Conservation (phyloP, 2,113 vertebrate species). For the Leucosticte australis region DNA sequence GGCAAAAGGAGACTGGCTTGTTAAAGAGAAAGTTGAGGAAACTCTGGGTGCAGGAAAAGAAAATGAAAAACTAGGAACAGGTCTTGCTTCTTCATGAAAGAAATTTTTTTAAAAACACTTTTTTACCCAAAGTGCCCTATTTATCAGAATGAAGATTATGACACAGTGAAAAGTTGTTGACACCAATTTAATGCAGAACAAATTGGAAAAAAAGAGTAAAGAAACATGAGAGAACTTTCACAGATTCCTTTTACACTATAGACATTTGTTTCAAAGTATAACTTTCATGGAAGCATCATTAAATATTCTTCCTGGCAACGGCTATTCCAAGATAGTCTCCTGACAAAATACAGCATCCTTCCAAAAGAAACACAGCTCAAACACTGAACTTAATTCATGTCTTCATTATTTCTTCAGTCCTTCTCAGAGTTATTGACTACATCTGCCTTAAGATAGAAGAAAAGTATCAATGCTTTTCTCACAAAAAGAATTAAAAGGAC, state of each 20-base stretch:
- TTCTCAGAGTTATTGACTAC: not conserved
- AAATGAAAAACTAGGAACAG: not conserved
- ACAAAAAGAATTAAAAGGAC: not conserved
- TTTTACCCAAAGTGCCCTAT: not conserved
- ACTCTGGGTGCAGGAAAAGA: not conserved
- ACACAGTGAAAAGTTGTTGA: not conserved
- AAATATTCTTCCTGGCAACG: not conserved
- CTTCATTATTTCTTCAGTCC: not conserved
- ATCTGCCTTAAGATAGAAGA: not conserved
- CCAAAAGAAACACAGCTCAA: not conserved
- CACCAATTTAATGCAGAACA: not conserved
- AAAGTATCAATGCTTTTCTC: not conserved
- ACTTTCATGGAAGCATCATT: not conserved
- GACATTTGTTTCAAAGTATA: not conserved
- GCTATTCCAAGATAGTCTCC: not conserved
- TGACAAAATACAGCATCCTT: not conserved
- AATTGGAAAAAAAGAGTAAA: not conserved
- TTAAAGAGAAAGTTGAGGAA: not conserved
- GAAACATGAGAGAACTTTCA: not conserved
- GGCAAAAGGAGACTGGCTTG: not conserved
- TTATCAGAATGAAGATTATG: not conserved
- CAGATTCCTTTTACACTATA: not conserved
- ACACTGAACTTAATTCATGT: not conserved
- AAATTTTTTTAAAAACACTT: too few relatives aligned
- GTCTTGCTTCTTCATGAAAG: not conserved